Base-by-base conservation (phyloP, 2,113 vertebrate genomes). In the Heptranchias perlo region DNA sequence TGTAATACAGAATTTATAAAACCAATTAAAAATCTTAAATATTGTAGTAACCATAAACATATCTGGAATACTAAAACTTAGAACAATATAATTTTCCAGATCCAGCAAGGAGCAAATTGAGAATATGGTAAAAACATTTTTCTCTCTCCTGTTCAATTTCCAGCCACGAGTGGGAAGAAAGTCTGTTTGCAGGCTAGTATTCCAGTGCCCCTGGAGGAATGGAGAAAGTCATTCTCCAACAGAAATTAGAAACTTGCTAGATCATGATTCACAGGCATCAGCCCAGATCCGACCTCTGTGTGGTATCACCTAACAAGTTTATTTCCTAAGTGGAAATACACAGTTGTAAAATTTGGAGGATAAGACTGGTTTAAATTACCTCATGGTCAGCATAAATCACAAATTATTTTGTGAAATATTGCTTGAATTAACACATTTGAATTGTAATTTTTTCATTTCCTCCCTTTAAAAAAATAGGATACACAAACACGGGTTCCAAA, bases 391-490 rank as follows among this genome's bases (percentile, higher is more conserved):
- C 64, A 35, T 23, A 93, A 93, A 62, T 62, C 25, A 4, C 35
- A 62, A 62, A 52, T 1, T 10, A 28, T 44, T 23, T 65, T 69
- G 23, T 94, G n/a, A 61, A 35, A 52, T 49, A 49, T 14, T 69
- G 44, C 25, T 95, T 52, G 65, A 69, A 44, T 94, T 65, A 44
- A 44, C 21, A 87, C 21, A 39, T 44, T 65, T 94, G 23, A 49
- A 21, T 94, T 44, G 93, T 67, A n/a, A n/a, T 67, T 28, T 25
- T 47, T 47, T 94, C 23, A 94, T 67, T 94, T 94, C 93, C 64
- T 67, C 18, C n/a, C 28, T 92, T n/a, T 28, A 35, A n/a, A 58
- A 93, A 67, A 64, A 11, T 21, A 65, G 87, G 87, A 47, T 25
- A 11, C 39, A 61, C 10, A 67, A 47, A 39, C 28, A 25, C 31